These are phyloP conservation scores for Dipodomys merriami DNA, from an alignment of 2,113 vertebrate species.

Conservation along the genomic window DNA sequence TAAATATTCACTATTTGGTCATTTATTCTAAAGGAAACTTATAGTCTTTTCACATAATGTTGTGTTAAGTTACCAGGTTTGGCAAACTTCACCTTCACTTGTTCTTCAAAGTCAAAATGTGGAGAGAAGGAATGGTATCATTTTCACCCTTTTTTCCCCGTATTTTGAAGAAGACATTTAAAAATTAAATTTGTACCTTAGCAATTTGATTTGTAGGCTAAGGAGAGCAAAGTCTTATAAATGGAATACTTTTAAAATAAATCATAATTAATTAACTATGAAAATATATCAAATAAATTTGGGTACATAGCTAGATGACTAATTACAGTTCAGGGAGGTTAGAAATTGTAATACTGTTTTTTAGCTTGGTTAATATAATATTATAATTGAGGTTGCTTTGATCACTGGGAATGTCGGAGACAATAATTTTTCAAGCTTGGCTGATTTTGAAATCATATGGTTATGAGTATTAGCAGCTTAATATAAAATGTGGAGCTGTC, in stretches of 20 bases:
- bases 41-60: not conserved
- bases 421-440: conserved; percentile 79
- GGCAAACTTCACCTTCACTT: not conserved
- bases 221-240: conserved; percentile 75
- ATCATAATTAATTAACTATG: conserved; percentile 81
- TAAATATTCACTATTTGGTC: not conserved
- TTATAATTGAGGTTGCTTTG: conserved; percentile 80
- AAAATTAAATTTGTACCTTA: conserved; percentile 67
- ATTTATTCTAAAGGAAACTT: not conserved
- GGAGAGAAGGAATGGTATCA: not conserved
- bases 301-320: conserved; percentile 76
- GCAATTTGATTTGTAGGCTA: conserved; percentile 65
- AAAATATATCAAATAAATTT: conserved; percentile 79
- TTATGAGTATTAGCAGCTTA: conserved; percentile 71
- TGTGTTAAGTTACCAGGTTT: not conserved
- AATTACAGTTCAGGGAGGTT: conserved; percentile 77
- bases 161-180: conserved; percentile 44
- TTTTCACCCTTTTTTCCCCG: conserved; percentile 26
- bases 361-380: conserved; percentile 79
- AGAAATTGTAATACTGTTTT: conserved; percentile 74
- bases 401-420: conserved; percentile 72
- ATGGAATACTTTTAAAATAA: conserved; percentile 77
- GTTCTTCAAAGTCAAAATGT: conserved; percentile 33
- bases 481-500: conserved; percentile 67
- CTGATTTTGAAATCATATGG: conserved; percentile 72